Percentiles rank a stretch among this genome's conserved stretches.
Evolutionary conservation across 2,113 vertebrate genomes (phyloP).

Genomic region (Tricholaema leucomelas): DNA sequence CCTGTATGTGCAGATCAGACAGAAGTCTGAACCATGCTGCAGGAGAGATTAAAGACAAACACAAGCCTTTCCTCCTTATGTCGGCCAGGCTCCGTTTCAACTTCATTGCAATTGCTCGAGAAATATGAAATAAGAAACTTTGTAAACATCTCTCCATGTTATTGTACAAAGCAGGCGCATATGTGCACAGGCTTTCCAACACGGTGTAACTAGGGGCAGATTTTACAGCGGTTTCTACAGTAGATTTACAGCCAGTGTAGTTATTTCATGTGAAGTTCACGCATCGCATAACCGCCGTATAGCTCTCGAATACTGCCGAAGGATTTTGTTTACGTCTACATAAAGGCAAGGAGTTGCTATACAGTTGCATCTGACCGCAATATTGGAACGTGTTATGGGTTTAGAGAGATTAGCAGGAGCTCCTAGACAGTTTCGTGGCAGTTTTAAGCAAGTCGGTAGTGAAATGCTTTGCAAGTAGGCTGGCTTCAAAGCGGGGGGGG

Average conservation of each 20-base stretch:
- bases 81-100: slow-evolving; percentile 65
- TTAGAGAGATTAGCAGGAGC: background rate
- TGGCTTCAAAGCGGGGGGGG: background rate
- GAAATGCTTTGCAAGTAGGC: background rate
- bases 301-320: background rate
- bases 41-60: slow-evolving; percentile 87
- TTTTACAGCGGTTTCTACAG: background rate
- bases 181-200: background rate
- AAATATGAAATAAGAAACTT: slow-evolving; percentile 13
- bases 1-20: slow-evolving; percentile 80
- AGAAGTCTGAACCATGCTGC: slow-evolving; percentile 74
- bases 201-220: background rate
- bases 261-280: background rate
- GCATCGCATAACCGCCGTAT: background rate
- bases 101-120: slow-evolving; percentile 37
- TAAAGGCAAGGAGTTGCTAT: background rate
- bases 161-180: background rate
- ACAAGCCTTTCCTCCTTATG: slow-evolving; percentile 76
- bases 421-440: background rate
- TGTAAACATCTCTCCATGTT: background rate
- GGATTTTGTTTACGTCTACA: no score
- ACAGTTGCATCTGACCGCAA: background rate
- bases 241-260: background rate
- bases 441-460: background rate
- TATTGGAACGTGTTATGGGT: background rate